These are phyloP conservation scores for Spea hammondii DNA, from an alignment of 2,797 vertebrate genomes.

Conservation along the genomic window DNA sequence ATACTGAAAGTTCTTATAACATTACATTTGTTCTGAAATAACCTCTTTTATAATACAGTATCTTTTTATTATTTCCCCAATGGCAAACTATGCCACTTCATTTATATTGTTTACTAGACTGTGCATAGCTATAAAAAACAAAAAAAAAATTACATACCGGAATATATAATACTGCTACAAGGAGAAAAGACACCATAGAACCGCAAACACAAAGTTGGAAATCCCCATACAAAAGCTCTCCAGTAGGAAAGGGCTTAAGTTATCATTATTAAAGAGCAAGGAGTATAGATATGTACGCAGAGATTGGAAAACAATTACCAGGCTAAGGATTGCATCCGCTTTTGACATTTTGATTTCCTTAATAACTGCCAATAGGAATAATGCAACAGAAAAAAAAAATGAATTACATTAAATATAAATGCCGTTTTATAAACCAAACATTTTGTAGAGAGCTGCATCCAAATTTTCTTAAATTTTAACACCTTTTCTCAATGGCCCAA, in stretches of 20 bases:
- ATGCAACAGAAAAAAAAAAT: neutral
- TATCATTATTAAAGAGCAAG: neutral
- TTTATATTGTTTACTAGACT: conserved; percentile 68
- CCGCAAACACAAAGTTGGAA: conserved; percentile 22
- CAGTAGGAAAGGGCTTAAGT: conserved; percentile 15
- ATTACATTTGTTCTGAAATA: conserved; percentile 73
- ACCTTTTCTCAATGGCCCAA: too few species aligned
- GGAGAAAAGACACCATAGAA: conserved; percentile 44
- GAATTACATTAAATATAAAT: neutral
- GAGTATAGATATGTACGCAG: neutral
- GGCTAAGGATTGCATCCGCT: neutral
- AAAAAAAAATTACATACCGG: conserved; percentile 64
- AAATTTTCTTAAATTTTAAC: too few species aligned
- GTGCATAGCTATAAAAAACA: conserved; percentile 70
- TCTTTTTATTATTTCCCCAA: conserved; percentile 53
- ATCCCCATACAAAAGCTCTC: conserved; percentile 13
- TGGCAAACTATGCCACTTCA: conserved; percentile 48
- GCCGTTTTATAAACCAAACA: too few species aligned
- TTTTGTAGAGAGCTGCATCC: too few species aligned
- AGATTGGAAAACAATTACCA: neutral
- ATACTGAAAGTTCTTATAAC: conserved; percentile 72
- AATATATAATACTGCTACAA: conserved; percentile 71
- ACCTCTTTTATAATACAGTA: conserved; percentile 70
- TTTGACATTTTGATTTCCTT: too few species aligned
- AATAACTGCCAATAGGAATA: neutral